A percentile compares a stretch with the other conserved stretches of the same genome.
Evolutionary conservation across 2,113 vertebrate genomes (phyloP).

Genomic region (Psittacara wagleri): DNA sequence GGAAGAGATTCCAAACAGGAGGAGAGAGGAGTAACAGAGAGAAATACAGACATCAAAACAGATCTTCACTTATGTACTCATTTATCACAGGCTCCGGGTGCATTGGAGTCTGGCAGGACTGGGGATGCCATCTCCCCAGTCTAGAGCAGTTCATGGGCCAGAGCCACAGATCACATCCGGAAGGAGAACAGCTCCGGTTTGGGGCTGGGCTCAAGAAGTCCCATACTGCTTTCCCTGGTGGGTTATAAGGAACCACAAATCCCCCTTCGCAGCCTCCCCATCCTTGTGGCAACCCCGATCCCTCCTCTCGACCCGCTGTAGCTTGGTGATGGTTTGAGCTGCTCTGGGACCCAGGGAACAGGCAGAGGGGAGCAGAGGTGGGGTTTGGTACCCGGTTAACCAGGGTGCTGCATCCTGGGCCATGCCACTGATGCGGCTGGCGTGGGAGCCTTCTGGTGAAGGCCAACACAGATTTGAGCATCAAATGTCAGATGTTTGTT

Average conservation of each 20-base stretch:
- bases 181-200: background rate
- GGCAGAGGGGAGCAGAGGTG: background rate
- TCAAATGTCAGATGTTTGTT: rapidly evolving
- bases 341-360: rapidly evolving
- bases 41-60: conserved; percentile 45
- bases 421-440: rapidly evolving
- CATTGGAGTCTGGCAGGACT: background rate
- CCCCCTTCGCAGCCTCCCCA: background rate
- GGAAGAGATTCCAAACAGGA: conserved; percentile 43
- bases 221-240: background rate
- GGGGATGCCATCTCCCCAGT: background rate
- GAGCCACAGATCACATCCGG: background rate
- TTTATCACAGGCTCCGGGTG: background rate
- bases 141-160: background rate
- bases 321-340: rapidly evolving
- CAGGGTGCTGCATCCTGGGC: background rate
- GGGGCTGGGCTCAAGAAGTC: background rate
- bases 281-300: background rate
- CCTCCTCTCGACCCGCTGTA: background rate
- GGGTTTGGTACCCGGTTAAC: background rate
- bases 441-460: rapidly evolving
- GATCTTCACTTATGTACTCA: background rate
- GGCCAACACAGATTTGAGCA: rapidly evolving
- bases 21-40: conserved; percentile 23
- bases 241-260: background rate